Evolutionary conservation across 35 echinoderm and acorn worm genomes (phyloP), one percentile per base, ranked within the genome.

Genomic region (Ptychodera flava): DNA sequence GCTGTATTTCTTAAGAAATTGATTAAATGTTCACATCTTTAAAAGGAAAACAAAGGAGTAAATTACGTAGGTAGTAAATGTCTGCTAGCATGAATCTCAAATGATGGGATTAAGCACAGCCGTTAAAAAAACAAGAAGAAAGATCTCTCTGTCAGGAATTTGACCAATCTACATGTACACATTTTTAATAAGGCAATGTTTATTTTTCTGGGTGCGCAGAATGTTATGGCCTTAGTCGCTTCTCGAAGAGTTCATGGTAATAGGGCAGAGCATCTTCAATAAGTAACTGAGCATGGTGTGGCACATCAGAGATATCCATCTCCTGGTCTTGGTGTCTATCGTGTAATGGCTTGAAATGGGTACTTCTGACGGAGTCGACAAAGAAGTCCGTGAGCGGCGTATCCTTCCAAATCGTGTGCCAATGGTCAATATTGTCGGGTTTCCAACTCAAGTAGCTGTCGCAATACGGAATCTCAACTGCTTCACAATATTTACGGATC

Each of bases 401-500:
- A 34, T 88, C 64, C 31, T 78, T 78, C 33, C 80, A 83, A n/a
- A 86, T 38, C 35, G 36, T 78, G 29, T 88, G 35, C 86, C 81
- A 84, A 0, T 80, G 87, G 29, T 88, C 37, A 28, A 88, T 86
- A 22, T 36, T 29, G 16, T 81, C 79, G 16, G 84, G 78, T 28
- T 92, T 77, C 91, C 91, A 92, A 30, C 88, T 88, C 15, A 92
- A 83, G 34, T 88, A 82, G 2, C 82, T 80, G 28, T 86, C 77
- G 31, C 83, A 31, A 35, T 87, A 97, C 10, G 91, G 85, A 31
- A 97, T 82, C 12, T 88, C 94, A 0, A 89, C 86, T 1, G 82
- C 53, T n/a, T 85, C 84, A 79, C 94, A 97, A 79, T 93, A 97
- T 83, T 81, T 86, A 28, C 82, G 45, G 37, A 97, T 34, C 76